These are phyloP conservation scores for Microcebus jonahi DNA, from an alignment of 2,113 vertebrate species.

Conservation along the genomic window DNA sequence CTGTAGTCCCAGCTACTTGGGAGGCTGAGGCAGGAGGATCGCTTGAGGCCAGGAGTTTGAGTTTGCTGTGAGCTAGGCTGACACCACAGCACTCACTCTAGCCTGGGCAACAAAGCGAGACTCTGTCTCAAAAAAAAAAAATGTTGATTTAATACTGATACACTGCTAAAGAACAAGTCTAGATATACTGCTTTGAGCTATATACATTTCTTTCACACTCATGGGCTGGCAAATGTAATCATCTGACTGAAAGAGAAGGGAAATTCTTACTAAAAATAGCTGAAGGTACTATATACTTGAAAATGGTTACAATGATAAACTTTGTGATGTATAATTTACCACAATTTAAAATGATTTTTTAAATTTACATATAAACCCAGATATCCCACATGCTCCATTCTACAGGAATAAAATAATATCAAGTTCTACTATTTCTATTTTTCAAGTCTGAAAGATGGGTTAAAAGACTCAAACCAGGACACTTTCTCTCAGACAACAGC, in stretches of 20 bases:
- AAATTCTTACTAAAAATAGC: neutral
- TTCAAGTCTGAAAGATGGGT: slow-evolving; percentile 18
- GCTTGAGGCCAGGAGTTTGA: too few species aligned
- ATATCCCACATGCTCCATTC: neutral
- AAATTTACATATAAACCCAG: neutral
- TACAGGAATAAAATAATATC: slow-evolving; percentile 6
- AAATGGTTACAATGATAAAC: neutral
- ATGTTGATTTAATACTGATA: neutral
- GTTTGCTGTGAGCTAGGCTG: too few species aligned
- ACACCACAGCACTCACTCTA: too few species aligned
- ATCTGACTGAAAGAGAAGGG: neutral
- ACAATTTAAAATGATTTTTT: slow-evolving; percentile 28
- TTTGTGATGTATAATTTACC: neutral
- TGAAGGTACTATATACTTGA: neutral
- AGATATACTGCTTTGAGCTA: neutral
- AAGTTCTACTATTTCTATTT: slow-evolving; percentile 11
- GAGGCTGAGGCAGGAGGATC: too few species aligned
- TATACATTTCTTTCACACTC: neutral
- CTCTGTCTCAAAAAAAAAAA: neutral
- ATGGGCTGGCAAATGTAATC: neutral
- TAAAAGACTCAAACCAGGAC: slow-evolving; percentile 17
- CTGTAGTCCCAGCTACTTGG: too few species aligned
- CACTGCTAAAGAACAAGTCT: neutral
- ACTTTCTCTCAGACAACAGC: neutral
- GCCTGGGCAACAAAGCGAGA: too few species aligned